Conservation (phyloP, 1,140 invertebrate genomes). For the Calosoma granatense region DNA sequence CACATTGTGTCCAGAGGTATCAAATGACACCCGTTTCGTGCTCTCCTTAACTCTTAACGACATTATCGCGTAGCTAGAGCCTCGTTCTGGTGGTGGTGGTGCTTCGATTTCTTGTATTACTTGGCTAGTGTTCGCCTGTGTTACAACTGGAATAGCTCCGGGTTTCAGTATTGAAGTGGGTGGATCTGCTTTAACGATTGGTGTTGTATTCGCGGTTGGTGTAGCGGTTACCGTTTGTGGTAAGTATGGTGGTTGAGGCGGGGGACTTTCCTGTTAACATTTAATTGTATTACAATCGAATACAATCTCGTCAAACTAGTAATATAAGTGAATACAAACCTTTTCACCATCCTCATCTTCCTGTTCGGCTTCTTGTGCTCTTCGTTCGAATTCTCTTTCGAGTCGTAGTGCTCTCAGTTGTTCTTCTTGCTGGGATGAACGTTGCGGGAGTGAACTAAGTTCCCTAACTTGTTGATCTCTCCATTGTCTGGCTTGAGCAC, state of each 20-base stretch:
- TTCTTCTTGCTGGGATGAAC: conserved; percentile 74
- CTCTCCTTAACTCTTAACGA: conserved; percentile 43
- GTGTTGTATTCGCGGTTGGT: background rate
- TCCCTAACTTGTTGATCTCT: conserved; percentile 78
- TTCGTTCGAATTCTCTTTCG: conserved; percentile 78
- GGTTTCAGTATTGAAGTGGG: conserved; percentile 32
- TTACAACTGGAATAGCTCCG: conserved; percentile 14
- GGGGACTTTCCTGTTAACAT: conserved; percentile 25
- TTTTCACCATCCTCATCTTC: conserved; percentile 58
- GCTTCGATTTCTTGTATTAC: conserved; percentile 31
- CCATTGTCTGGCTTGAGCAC: conserved; percentile 58
- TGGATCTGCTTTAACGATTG: conserved; percentile 15
- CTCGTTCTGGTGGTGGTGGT: conserved; percentile 65
- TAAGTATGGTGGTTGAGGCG: conserved; percentile 16
- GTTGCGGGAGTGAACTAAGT: conserved; percentile 52
- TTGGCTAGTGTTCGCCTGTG: conserved; percentile 20
- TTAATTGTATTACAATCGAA: background rate
- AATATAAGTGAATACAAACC: conserved; percentile 16
- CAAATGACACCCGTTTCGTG: conserved; percentile 37
- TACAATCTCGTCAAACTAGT: background rate
- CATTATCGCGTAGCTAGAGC: conserved; percentile 74
- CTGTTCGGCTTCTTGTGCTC: conserved; percentile 70
- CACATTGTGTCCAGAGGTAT: conserved; percentile 19
- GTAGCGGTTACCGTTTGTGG: conserved; percentile 17
- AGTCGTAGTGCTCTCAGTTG: conserved; percentile 72